These are phyloP conservation scores for Chionis minor DNA, from an alignment of 2,113 vertebrate genomes.

Conservation along the genomic window DNA sequence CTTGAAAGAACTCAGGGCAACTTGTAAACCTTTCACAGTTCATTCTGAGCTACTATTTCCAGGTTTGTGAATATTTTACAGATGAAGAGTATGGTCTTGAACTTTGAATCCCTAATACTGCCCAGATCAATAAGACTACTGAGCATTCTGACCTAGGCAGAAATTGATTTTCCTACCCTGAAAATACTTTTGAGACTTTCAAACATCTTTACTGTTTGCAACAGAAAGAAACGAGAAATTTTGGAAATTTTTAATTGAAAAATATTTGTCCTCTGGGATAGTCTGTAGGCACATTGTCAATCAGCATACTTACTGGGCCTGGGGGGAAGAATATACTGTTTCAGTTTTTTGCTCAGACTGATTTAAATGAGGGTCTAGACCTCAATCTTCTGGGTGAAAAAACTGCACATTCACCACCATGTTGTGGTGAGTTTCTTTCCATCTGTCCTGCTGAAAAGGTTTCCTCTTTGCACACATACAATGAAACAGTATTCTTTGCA, in stretches of 20 bases:
- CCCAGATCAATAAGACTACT: background rate
- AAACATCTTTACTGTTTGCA: background rate
- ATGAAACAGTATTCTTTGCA: background rate
- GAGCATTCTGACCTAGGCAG: background rate
- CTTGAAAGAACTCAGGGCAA: background rate
- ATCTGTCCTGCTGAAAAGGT: background rate
- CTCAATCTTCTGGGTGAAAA: background rate
- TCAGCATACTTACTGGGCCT: background rate
- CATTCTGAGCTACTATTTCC: background rate
- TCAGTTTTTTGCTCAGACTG: background rate
- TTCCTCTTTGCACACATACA: background rate
- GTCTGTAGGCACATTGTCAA: background rate
- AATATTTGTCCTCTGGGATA: background rate
- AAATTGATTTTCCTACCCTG: background rate
- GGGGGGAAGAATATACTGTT: background rate
- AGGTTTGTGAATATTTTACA: background rate
- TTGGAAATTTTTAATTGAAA: background rate
- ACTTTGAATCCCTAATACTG: background rate
- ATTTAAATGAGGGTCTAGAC: background rate
- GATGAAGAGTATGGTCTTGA: background rate
- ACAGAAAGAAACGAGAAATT: background rate
- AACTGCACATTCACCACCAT: background rate
- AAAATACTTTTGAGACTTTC: background rate
- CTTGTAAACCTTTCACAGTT: background rate
- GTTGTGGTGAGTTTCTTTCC: background rate